Conservation (phyloP, 2,113 vertebrate genomes). For the Ancistrus triradiatus region DNA sequence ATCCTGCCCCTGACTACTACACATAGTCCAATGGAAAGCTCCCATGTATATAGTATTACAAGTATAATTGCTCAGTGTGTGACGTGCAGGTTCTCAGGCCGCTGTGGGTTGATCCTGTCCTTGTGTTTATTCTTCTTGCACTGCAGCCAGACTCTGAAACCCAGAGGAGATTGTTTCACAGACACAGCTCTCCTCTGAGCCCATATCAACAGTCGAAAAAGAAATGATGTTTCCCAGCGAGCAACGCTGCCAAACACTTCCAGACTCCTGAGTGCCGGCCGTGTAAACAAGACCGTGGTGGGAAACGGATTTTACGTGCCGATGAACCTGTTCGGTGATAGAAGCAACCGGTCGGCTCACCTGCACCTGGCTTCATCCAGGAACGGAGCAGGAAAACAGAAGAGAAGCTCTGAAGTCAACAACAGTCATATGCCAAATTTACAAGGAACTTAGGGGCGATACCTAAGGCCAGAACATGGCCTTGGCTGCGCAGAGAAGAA, state of each 20-base stretch:
- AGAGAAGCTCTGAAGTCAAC: constrained; percentile 6
- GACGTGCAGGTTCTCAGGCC: constrained; percentile 9
- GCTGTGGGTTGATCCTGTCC: constrained; percentile 29
- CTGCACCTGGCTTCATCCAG: background rate
- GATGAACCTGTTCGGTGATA: constrained; percentile 53
- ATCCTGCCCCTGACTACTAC: no score
- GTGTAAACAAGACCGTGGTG: constrained; percentile 61
- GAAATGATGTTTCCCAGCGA: constrained; percentile 72
- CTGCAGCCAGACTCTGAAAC: constrained; percentile 57
- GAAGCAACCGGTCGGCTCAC: constrained; percentile 17
- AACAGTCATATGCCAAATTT: background rate
- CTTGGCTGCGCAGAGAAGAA: constrained; percentile 6
- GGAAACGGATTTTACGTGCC: constrained; percentile 28
- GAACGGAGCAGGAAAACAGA: background rate
- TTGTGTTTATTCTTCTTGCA: constrained; percentile 69
- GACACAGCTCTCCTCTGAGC: constrained; percentile 70
- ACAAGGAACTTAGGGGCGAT: background rate
- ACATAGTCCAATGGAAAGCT: no score
- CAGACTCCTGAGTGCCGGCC: constrained; percentile 63
- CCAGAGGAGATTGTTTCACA: constrained; percentile 66
- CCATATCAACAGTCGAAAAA: constrained; percentile 72
- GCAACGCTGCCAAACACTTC: constrained; percentile 62
- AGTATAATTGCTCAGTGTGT: constrained; percentile 5
- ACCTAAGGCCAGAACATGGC: constrained; percentile 6
- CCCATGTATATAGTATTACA: constrained; percentile 1